phyloP scores from a whole-genome alignment of 2,113 vertebrate species.

The Apus apus region DNA sequence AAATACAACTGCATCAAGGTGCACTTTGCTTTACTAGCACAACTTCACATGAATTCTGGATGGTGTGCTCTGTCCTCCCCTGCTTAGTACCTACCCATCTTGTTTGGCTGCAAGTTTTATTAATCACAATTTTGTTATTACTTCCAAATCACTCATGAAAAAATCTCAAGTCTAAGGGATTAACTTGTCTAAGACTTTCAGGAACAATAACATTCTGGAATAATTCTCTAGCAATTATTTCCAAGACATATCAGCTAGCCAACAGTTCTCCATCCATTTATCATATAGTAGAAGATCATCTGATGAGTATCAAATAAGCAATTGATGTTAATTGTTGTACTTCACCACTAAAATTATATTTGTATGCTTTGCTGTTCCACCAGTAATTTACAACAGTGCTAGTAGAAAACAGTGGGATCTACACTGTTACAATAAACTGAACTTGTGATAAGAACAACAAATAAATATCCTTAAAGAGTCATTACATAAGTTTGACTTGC shows the following conservation, averaged over 20 bases:
- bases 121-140: neutral
- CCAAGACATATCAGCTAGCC: neutral
- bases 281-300: neutral
- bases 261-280: neutral
- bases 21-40: neutral
- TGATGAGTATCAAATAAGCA: neutral
- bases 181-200: neutral
- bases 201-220: neutral
- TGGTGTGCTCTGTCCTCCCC: neutral
- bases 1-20: neutral
- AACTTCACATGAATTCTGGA: neutral
- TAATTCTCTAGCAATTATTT: neutral
- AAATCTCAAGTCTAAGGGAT: rapidly evolving
- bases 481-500: neutral
- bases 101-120: neutral
- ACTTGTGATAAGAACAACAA: neutral
- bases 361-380: neutral
- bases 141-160: neutral
- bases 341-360: neutral
- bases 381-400: neutral
- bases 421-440: neutral
- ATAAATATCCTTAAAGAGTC: neutral
- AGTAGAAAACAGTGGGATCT: neutral
- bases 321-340: neutral
- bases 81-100: neutral